Evolutionary conservation across 2,113 vertebrate species (phyloP).

Genomic region (Archilochus colubris): DNA sequence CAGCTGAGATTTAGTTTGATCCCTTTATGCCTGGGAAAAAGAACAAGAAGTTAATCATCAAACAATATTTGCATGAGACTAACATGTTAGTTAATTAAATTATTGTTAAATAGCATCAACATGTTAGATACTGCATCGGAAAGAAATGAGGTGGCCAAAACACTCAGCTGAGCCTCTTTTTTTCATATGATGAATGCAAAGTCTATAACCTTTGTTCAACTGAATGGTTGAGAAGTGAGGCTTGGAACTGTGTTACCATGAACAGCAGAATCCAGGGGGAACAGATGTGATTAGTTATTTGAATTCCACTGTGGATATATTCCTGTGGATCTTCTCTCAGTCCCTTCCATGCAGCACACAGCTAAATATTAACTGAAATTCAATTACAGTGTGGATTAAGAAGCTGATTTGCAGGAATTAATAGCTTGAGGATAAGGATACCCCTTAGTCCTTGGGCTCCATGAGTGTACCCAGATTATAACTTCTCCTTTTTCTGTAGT

Average conservation of each 20-base stretch:
- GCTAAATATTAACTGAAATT: background rate
- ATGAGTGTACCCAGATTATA: background rate
- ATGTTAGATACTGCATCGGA: background rate
- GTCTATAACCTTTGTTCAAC: slow-evolving; percentile 3
- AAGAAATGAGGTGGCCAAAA: background rate
- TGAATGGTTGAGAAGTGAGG: background rate
- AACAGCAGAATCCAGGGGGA: background rate
- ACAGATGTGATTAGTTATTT: background rate
- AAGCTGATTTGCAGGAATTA: background rate
- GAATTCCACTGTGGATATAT: background rate
- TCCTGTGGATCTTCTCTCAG: background rate
- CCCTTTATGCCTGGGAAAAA: background rate
- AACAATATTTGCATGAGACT: background rate
- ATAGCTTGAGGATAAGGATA: background rate
- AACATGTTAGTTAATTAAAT: background rate
- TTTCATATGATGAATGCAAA: background rate
- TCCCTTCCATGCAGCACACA: background rate
- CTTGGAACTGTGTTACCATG: background rate
- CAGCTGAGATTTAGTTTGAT: background rate
- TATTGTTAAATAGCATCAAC: background rate
- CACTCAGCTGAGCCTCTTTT: background rate
- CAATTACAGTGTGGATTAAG: background rate
- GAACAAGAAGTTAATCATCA: background rate
- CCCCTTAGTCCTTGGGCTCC: background rate
- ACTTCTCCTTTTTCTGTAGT: background rate